phyloP scores from a whole-genome alignment of 1,140 invertebrate species.

The Drosophila watanabei region DNA sequence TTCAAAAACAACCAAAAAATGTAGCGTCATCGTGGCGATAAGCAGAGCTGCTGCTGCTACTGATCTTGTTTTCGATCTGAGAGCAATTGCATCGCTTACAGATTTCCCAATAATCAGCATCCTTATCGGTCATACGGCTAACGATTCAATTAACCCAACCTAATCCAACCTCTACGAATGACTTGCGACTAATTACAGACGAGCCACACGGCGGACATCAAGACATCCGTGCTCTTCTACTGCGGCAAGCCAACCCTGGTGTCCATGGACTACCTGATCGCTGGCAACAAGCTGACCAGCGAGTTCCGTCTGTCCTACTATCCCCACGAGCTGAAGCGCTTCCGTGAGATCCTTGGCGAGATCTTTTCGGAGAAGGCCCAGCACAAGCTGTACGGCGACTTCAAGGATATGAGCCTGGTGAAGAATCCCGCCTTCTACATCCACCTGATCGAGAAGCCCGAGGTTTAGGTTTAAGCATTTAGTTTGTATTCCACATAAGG shows the following conservation, averaged over 20 bases:
- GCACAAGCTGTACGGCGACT: constrained; percentile 93
- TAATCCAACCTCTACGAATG: constrained; percentile 26
- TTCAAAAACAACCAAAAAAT: constrained; percentile 27
- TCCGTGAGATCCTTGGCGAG: constrained; percentile 90
- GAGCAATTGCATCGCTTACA: constrained; percentile 12
- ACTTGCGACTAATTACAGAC: constrained; percentile 88
- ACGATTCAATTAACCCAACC: constrained; percentile 31
- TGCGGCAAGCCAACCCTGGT: constrained; percentile 91
- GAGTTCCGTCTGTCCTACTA: constrained; percentile 95
- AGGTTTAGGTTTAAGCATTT: constrained; percentile 53
- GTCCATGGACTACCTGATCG: constrained; percentile 92
- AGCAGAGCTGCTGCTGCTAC: not conserved
- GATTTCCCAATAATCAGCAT: constrained; percentile 10
- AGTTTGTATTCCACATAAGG: constrained; percentile 52
- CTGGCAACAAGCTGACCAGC: constrained; percentile 87
- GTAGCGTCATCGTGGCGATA: constrained; percentile 58
- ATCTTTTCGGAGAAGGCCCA: constrained; percentile 89
- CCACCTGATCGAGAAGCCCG: constrained; percentile 91
- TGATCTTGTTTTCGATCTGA: constrained; percentile 29
- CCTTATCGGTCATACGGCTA: constrained; percentile 12
- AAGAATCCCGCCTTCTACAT: constrained; percentile 93
- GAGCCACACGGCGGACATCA: constrained; percentile 92
- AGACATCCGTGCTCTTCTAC: constrained; percentile 92
- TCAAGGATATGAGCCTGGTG: constrained; percentile 89
- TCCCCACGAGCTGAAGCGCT: constrained; percentile 91